Evolutionary conservation across 2,797 vertebrate species (phyloP), one percentile per base, ranked within the genome.

Genomic region (Rhynchotus rufescens): DNA sequence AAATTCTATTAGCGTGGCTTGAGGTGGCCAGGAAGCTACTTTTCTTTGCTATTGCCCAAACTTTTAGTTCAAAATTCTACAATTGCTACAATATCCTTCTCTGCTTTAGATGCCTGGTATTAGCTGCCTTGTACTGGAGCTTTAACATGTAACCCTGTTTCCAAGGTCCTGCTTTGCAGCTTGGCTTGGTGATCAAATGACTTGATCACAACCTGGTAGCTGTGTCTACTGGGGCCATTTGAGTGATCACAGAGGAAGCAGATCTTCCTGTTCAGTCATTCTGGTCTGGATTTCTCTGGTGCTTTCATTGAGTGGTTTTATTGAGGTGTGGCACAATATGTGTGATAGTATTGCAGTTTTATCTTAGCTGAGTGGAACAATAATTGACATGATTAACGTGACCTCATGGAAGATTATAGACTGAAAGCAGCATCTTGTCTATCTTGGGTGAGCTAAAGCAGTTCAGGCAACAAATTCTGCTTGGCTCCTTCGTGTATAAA

Each of bases 211-310:
- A 52, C 65, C 56, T 86, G 76, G 61, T 77, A 42, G 22, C 51
- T 92, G 23, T 73, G 54, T 66, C 61, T 92, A 79, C 32, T 60
- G 32, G 47, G 82, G 82, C 92, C 79, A 84, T 94, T 81, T 93
- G 45, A 91, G 49, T 45, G 68, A 30, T 77, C n/a, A 65, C 36
- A 10, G 52, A 93, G 66, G 83, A 89, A 92, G 77, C 59, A 73
- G 71, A 66, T 54, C 62, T 94, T 93, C 15, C 38, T 71, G 25
- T 92, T 36, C 36, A 36, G 36, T n/a, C n/a, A n/a, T n/a, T n/a
- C n/a, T n/a, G n/a, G n/a, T n/a, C n/a, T n/a, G n/a, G n/a, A n/a
- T n/a, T n/a, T n/a, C n/a, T n/a, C n/a, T n/a, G n/a, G n/a, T n/a
- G n/a, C n/a, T n/a, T n/a, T n/a, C n/a, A n/a, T 36, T 36, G 36